phyloP scores from a whole-genome alignment of 2,888 invertebrate species.

The Drosophila hamatofila region DNA sequence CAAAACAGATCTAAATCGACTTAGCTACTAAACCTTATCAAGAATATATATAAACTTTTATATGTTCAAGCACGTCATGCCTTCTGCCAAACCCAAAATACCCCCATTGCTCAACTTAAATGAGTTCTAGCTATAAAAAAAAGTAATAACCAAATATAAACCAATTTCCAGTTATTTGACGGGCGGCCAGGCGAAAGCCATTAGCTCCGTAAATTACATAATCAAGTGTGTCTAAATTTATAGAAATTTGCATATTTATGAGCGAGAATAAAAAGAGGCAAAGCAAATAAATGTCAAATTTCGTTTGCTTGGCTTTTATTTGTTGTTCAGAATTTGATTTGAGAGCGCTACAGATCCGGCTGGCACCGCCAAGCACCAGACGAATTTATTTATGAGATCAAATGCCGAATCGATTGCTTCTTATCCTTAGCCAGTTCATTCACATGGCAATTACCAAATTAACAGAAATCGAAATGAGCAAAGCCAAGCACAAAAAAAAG shows the following conservation, averaged over 20 bases:
- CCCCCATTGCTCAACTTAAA: background rate
- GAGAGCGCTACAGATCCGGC: constrained; percentile 70
- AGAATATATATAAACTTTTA: background rate
- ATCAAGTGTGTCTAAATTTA: constrained; percentile 45
- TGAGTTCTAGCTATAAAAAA: background rate
- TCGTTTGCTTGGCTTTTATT: background rate
- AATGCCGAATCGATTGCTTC: constrained; percentile 26
- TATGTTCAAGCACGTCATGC: background rate
- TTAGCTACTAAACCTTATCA: background rate
- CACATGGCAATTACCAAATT: constrained; percentile 66
- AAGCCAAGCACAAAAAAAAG: background rate
- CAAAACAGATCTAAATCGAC: background rate
- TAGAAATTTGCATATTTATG: constrained; percentile 73
- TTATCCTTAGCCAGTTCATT: constrained; percentile 80
- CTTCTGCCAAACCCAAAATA: background rate
- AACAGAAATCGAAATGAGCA: constrained; percentile 1
- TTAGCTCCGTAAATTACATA: constrained; percentile 63
- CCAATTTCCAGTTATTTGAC: background rate
- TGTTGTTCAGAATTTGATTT: constrained; percentile 48
- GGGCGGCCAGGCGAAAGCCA: background rate
- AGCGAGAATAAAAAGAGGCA: constrained; percentile 67
- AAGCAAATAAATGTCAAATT: constrained; percentile 54
- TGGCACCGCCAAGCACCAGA: constrained; percentile 80
- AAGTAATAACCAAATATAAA: background rate
- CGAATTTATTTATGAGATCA: constrained; percentile 49